A percentile compares a stretch with the other conserved stretches of the same genome.
Conservation (phyloP, 2,113 vertebrate species). For the Boleophthalmus pectinirostris region DNA sequence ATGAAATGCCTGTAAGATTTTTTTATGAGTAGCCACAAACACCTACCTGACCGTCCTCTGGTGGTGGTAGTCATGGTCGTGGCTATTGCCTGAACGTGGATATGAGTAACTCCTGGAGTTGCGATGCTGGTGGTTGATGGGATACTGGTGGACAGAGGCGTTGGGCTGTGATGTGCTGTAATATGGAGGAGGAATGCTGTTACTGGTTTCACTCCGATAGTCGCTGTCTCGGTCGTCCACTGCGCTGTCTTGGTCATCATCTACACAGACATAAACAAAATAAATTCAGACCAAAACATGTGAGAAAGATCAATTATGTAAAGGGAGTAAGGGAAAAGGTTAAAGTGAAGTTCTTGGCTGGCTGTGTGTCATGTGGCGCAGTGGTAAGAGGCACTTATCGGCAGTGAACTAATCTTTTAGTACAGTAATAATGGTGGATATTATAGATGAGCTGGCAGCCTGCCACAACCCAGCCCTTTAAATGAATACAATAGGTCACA, state of each 20-base stretch:
- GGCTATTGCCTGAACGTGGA: conserved; percentile 80
- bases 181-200: conserved; percentile 93
- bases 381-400: conserved; percentile 32
- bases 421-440: conserved; percentile 34
- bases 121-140: conserved; percentile 87
- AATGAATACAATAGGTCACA: conserved; percentile 28
- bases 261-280: conserved; percentile 47
- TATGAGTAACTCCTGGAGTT: conserved; percentile 82
- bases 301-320: neutral
- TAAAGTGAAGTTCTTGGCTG: conserved; percentile 5
- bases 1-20: conserved; percentile 10
- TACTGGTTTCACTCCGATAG: conserved; percentile 98
- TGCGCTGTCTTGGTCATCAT: conserved; percentile 93
- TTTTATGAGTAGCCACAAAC: neutral
- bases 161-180: conserved; percentile 97
- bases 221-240: conserved; percentile 97
- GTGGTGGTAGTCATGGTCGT: conserved; percentile 84
- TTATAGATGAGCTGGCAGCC: conserved; percentile 28
- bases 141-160: conserved; percentile 94
- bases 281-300: neutral
- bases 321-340: neutral
- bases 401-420: conserved; percentile 27
- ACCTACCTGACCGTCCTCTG: conserved; percentile 87
- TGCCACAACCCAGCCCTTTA: conserved; percentile 13
- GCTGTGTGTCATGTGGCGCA: conserved; percentile 13